A percentile compares a stretch with the other conserved stretches of the same genome.
phyloP scores from a whole-genome alignment of 2,113 vertebrate genomes.

The Odontophorus gujanensis region DNA sequence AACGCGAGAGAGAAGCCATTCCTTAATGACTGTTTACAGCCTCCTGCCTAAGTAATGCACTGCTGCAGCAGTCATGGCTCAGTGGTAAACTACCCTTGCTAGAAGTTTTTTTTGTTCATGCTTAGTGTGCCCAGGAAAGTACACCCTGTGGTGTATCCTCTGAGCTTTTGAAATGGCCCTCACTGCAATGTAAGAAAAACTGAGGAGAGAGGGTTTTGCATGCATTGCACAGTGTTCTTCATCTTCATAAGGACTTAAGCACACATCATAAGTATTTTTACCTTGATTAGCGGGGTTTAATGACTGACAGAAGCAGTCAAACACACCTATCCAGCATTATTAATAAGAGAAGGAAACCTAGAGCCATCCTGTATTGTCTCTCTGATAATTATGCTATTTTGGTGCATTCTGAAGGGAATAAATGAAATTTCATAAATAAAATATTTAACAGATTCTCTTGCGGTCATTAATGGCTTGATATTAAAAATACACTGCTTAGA shows the following conservation, averaged over 20 bases:
- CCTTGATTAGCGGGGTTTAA: not conserved
- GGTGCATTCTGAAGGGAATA: constrained; percentile 17
- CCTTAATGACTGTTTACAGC: rapidly evolving
- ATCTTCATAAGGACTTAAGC: not conserved
- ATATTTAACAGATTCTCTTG: not conserved
- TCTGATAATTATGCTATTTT: not conserved
- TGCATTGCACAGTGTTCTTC: not conserved
- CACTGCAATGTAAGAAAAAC: not conserved
- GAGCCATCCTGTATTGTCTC: not conserved
- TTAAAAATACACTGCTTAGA: not conserved
- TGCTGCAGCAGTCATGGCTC: not conserved
- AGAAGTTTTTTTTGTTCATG: not conserved
- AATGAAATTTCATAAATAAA: not conserved
- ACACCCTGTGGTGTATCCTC: not conserved
- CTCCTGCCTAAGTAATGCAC: not conserved
- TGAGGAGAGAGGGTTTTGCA: not conserved
- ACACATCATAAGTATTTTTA: not conserved
- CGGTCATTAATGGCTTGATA: not conserved
- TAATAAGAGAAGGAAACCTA: not conserved
- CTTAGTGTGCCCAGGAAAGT: not conserved
- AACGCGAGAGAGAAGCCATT: not conserved
- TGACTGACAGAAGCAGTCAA: not conserved
- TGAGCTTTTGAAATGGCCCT: not conserved
- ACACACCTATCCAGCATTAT: not conserved
- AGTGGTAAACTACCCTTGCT: not conserved